phyloP scores from a whole-genome alignment of 2,888 invertebrate species.

The Incurvaria masculella region DNA sequence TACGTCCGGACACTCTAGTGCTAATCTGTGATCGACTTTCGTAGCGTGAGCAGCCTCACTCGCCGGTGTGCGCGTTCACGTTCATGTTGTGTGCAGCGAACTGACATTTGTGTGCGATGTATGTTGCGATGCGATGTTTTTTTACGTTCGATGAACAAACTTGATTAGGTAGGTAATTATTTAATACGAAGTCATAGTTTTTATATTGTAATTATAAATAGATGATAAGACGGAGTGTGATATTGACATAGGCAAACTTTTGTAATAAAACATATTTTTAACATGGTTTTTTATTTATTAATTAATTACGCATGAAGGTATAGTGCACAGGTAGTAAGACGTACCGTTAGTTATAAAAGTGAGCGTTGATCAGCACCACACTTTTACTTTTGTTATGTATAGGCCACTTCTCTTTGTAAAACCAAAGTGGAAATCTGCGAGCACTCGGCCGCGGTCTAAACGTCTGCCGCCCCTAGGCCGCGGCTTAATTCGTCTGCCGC shows the following conservation, averaged over 20 bases:
- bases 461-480: too few relatives aligned
- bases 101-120: constrained; percentile 34
- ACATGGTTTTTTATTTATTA: background rate
- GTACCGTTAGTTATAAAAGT: too few relatives aligned
- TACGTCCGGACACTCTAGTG: constrained; percentile 1
- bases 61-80: constrained; percentile 33
- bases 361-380: too few relatives aligned
- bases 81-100: constrained; percentile 48
- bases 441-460: too few relatives aligned
- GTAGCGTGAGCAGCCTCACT: constrained; percentile 19
- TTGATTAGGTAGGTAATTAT: constrained; percentile 26
- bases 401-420: too few relatives aligned
- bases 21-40: constrained; percentile 27
- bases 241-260: constrained; percentile 52
- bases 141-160: constrained; percentile 42
- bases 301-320: too few relatives aligned
- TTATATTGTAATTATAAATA: constrained; percentile 53
- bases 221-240: constrained; percentile 53
- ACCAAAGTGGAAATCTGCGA: too few relatives aligned
- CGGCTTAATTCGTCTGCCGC: too few relatives aligned
- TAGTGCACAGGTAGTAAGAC: too few relatives aligned
- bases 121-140: constrained; percentile 27
- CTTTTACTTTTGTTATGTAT: too few relatives aligned
- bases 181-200: constrained; percentile 56
- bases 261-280: constrained; percentile 35